Conservation (phyloP, 92 coral and sea anemone genomes). For the Galaxea fascicularis region DNA sequence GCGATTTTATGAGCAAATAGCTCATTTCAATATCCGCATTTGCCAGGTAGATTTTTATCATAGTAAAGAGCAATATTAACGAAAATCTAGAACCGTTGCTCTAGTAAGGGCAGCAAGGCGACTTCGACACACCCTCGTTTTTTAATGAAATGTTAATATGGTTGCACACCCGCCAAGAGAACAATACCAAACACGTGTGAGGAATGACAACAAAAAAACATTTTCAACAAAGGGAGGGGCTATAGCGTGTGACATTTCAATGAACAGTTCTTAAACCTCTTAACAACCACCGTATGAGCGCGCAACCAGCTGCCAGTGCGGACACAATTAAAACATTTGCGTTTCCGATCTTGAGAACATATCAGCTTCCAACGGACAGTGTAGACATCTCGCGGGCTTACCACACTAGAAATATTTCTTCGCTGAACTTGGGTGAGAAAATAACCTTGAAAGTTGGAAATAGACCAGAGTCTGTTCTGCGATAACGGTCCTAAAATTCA, state of each 20-base stretch:
- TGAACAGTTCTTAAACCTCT: conserved; percentile 93
- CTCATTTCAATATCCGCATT: conserved; percentile 41
- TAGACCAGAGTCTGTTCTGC: not conserved
- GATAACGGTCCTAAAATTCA: conserved; percentile 49
- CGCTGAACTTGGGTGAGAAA: conserved; percentile 20
- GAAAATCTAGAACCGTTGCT: conserved; percentile 45
- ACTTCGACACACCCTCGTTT: conserved; percentile 71
- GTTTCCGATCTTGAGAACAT: conserved; percentile 88
- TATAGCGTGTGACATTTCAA: conserved; percentile 98
- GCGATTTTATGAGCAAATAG: conserved; percentile 57
- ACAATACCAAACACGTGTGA: conserved; percentile 99
- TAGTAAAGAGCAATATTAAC: not conserved
- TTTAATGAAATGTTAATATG: conserved; percentile 94
- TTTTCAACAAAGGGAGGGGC: conserved; percentile 98
- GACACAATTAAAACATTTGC: conserved; percentile 99
- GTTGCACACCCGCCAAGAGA: conserved; percentile 80
- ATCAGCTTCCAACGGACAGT: conserved; percentile 90
- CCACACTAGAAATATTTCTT: conserved; percentile 25
- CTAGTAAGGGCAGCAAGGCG: conserved; percentile 34
- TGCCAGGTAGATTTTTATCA: conserved; percentile 23
- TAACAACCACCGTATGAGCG: conserved; percentile 89
- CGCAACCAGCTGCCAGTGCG: conserved; percentile 76
- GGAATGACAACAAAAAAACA: conserved; percentile 92
- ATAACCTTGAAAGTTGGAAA: conserved; percentile 5
- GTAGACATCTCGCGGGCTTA: conserved; percentile 84